phyloP scores from a whole-genome alignment of 2,113 vertebrate species.

The Centropus bengalensis region DNA sequence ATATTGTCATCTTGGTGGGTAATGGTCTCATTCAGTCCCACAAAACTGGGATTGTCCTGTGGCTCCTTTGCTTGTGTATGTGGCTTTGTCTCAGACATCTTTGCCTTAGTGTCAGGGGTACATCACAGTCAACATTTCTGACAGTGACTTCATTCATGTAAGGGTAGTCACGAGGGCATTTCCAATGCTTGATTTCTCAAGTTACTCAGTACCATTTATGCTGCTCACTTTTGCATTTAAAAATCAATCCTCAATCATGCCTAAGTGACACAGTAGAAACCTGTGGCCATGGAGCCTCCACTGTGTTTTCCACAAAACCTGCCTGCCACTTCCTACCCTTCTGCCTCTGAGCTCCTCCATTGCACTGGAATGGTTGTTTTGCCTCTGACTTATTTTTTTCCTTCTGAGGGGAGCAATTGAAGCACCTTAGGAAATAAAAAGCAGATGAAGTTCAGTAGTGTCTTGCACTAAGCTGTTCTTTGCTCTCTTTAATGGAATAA shows the following conservation, averaged over 20 bases:
- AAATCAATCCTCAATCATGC: slow-evolving; percentile 3
- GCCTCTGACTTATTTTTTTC: neutral
- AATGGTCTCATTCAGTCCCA: neutral
- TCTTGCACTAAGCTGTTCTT: neutral
- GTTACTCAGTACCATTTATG: slow-evolving; percentile 1
- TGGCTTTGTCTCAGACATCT: neutral
- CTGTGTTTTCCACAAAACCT: neutral
- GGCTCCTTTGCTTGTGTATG: neutral
- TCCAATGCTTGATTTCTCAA: neutral
- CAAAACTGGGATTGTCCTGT: neutral
- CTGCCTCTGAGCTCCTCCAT: neutral
- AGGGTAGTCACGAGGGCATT: neutral
- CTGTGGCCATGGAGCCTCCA: neutral
- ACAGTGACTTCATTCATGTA: neutral
- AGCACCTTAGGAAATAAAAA: neutral
- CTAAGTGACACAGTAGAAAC: slow-evolving; percentile 7
- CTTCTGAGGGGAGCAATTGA: neutral
- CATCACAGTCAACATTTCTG: neutral
- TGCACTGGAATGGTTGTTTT: neutral
- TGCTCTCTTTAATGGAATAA: neutral
- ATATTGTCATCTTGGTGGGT: neutral
- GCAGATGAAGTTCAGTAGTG: neutral
- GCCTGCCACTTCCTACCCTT: neutral
- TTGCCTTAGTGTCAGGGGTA: neutral
- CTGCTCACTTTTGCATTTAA: slow-evolving; percentile 23